phyloP scores from a whole-genome alignment of 2,113 vertebrate genomes.

The Pyxicephalus adspersus region DNA sequence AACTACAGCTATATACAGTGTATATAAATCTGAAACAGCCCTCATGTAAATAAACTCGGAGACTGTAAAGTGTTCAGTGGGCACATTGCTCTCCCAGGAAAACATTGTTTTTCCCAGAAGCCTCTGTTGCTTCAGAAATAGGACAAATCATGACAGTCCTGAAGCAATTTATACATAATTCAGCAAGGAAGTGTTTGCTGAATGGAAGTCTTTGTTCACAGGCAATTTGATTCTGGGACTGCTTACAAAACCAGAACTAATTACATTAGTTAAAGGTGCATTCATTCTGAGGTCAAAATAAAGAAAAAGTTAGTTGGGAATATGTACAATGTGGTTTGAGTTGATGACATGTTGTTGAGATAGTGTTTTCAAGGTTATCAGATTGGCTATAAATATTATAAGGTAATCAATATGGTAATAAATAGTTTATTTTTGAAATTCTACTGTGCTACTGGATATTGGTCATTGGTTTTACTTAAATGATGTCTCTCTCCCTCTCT shows the following conservation, averaged over 20 bases:
- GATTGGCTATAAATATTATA: too few species aligned
- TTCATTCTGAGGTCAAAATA: slow-evolving; percentile 32
- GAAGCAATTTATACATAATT: slow-evolving; percentile 54
- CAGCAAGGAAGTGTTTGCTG: slow-evolving; percentile 54
- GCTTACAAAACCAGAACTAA: slow-evolving; percentile 51
- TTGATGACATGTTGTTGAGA: background rate
- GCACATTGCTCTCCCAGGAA: slow-evolving; percentile 37
- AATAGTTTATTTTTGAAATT: too few species aligned
- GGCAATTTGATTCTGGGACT: slow-evolving; percentile 50
- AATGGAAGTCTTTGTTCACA: slow-evolving; percentile 53
- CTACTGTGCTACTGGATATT: too few species aligned
- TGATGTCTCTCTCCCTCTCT: too few species aligned
- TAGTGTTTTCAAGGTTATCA: too few species aligned
- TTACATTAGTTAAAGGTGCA: slow-evolving; percentile 50
- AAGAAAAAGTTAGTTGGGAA: slow-evolving; percentile 10
- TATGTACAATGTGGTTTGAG: background rate
- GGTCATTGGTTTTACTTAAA: too few species aligned
- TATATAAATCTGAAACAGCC: background rate
- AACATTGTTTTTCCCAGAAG: slow-evolving; percentile 40
- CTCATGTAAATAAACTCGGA: slow-evolving; percentile 15
- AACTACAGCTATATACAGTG: background rate
- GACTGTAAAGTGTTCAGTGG: slow-evolving; percentile 38
- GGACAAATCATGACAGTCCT: slow-evolving; percentile 51
- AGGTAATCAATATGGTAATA: too few species aligned
- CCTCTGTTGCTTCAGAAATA: slow-evolving; percentile 46